Percentiles rank a stretch among this genome's conserved stretches.
Evolutionary conservation across 2,113 vertebrate genomes (phyloP).

Genomic region (Corvus cornix): DNA sequence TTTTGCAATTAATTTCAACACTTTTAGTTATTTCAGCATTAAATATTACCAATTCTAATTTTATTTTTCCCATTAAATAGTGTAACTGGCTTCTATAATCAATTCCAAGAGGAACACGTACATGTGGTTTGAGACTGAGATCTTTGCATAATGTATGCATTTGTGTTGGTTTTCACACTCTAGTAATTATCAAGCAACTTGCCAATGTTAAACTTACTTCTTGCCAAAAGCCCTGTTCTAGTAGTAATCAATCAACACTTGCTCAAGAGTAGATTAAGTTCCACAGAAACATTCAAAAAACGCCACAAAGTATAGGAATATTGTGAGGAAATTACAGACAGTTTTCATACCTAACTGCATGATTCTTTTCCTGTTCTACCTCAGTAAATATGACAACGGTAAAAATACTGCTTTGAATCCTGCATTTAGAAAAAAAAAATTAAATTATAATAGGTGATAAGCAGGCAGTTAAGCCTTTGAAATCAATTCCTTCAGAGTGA

Average conservation of each 20-base stretch:
- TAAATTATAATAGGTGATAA: neutral
- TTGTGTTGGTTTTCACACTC: constrained; percentile 26
- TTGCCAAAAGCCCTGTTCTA: constrained; percentile 28
- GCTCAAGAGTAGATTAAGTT: neutral
- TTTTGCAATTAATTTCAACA: constrained; percentile 3
- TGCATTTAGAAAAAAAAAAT: neutral
- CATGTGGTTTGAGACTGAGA: neutral
- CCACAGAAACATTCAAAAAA: neutral
- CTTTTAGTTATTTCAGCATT: neutral
- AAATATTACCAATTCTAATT: neutral
- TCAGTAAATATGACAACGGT: neutral
- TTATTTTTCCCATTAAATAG: neutral
- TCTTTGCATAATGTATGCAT: neutral
- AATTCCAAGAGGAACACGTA: neutral
- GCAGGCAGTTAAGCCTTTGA: neutral
- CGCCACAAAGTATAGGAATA: neutral
- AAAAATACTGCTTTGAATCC: neutral
- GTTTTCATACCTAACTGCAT: neutral
- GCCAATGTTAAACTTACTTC: neutral
- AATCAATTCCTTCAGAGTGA: neutral
- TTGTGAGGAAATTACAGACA: neutral
- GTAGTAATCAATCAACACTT: constrained; percentile 26
- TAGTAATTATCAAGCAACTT: constrained; percentile 34
- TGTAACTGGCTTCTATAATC: neutral
- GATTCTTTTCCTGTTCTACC: neutral